Base-by-base conservation (phyloP, 35 echinoderm and acorn worm genomes). In the Apostichopus californicus region DNA sequence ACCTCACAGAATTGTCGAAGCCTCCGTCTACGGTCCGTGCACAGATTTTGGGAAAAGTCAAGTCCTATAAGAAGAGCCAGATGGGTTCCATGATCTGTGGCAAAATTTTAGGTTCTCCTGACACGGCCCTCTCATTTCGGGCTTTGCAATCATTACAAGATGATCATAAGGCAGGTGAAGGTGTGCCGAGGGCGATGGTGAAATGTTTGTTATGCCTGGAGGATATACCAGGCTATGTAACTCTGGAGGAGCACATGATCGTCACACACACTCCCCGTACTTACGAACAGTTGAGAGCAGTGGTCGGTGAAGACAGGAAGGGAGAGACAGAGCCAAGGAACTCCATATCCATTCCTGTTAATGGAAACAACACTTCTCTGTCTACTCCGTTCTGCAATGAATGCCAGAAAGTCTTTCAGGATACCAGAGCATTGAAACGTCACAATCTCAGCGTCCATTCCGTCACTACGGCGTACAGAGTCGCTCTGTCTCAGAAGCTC, bases 341-440 rank as follows among this genome's bases (percentile, higher is more conserved):
- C 77, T 20, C 56, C 11, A 12, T 56, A 34, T 14, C 26, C 86
- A 60, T 89, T 57, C 23, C 23, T 13, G 17, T 73, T 0, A 25
- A 71, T 4, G 86, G 24, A 14, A 13, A 3, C 63, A 28, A 23
- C 28, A 73, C 60, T 3, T 17, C 86, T 10, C 12, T 22, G 6
- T 72, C 24, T 5, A 28, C 24, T 18, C n/a, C 60, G 0, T 72
- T 72, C 46, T 89, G 86, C 22, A 64, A 72, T 25, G 57, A 89
- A 72, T 89, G 86, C 68, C 60, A 72, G 8, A 72, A 9, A 72
- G 86, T 85, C 15, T 85, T 85, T 55, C 81, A 85, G 6, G 55
- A 85, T 58, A 11, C 14, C 17, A 25, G 15, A 85, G 55, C 81
- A 17, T 58, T 85, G 23, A 59, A 52, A 8, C 55, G 81, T 22